Evolutionary conservation across 2,113 vertebrate genomes (phyloP).

Genomic region (Macrotus californicus): DNA sequence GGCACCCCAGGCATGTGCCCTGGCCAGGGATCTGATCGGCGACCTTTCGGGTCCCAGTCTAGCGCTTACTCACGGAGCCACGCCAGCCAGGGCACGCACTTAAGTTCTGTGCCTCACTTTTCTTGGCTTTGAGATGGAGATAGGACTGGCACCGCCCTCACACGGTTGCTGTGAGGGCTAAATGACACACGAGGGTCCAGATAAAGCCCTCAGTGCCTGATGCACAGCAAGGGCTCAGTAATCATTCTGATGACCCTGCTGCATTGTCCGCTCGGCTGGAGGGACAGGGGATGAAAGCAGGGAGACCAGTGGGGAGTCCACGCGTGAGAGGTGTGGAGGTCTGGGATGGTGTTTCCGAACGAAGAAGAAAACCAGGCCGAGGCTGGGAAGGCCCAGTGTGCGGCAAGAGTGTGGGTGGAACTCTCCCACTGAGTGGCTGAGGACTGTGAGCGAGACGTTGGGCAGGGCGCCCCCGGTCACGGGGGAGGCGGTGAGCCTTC

Average conservation of each 20-base stretch:
- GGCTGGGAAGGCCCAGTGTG: neutral
- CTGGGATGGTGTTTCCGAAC: neutral
- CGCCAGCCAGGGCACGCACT: neutral
- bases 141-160: neutral
- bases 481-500: neutral
- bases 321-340: accelerated
- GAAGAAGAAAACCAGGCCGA: neutral
- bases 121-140: neutral
- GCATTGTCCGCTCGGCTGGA: neutral
- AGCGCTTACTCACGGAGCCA: no score
- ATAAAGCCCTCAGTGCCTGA: neutral
- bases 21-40: no score
- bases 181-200: neutral
- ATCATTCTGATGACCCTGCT: neutral
- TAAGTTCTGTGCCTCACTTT: neutral
- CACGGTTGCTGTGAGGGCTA: neutral
- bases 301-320: neutral
- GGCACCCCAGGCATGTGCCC: no score
- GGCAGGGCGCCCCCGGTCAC: neutral
- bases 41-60: no score
- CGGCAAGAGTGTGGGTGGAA: neutral
- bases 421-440: neutral
- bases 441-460: accelerated
- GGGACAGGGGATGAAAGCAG: neutral
- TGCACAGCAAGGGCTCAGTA: neutral